Conservation (phyloP, 2,113 vertebrate species). For the Cyphomyrus plagiostoma region DNA sequence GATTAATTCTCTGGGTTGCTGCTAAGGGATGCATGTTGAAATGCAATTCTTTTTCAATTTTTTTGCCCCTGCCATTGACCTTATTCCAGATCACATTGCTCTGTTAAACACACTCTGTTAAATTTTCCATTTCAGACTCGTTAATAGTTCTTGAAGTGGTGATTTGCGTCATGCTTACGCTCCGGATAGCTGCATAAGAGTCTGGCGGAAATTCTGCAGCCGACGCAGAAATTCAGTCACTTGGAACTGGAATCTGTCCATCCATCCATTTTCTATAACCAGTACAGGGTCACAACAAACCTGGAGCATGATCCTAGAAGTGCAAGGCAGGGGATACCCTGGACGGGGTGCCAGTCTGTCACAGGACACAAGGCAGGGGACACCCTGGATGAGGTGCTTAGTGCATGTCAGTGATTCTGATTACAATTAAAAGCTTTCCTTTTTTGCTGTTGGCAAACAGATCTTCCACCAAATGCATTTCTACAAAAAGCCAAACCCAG, state of each 20-base stretch:
- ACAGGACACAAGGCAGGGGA: neutral
- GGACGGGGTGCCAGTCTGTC: too few relatives aligned
- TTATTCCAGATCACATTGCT: constrained; percentile 60
- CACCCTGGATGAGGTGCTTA: neutral
- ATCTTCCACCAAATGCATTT: neutral
- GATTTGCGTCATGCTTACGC: neutral
- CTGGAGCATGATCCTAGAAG: neutral
- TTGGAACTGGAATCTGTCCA: neutral
- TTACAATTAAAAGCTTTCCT: neutral
- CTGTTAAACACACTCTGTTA: constrained; percentile 51
- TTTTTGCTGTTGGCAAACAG: neutral
- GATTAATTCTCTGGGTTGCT: constrained; percentile 62
- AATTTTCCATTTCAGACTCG: neutral
- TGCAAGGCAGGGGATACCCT: too few relatives aligned
- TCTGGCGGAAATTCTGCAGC: neutral
- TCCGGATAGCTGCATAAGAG: neutral
- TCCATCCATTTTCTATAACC: neutral
- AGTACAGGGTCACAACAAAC: neutral
- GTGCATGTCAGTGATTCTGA: neutral
- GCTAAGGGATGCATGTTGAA: constrained; percentile 51
- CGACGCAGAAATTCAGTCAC: neutral
- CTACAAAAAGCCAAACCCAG: neutral
- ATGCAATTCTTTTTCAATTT: constrained; percentile 4
- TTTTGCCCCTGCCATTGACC: constrained; percentile 49
- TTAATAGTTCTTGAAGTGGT: neutral